A percentile compares a stretch with the other conserved stretches of the same genome.
These are phyloP conservation scores for Lutraria lutraria DNA, from an alignment of 2,888 invertebrate genomes.

Conservation along the genomic window DNA sequence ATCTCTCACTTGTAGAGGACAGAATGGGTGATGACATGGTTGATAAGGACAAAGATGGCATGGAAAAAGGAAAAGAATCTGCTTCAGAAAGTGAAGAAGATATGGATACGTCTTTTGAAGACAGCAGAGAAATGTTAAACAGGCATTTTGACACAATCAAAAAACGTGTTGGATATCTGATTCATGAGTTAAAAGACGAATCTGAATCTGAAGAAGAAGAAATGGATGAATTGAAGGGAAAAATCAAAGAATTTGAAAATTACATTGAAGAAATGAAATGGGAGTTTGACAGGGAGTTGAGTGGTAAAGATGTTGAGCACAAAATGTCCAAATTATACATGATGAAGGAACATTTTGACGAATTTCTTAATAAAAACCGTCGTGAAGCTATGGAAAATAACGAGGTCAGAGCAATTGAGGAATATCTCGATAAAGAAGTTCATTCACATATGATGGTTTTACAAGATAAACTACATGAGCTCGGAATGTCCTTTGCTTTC, in stretches of 20 bases:
- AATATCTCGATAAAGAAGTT: constrained; percentile 18
- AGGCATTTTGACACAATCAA: constrained; percentile 37
- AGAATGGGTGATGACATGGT: neutral
- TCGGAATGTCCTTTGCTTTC: neutral
- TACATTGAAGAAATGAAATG: neutral
- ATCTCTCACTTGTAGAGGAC: too few relatives aligned
- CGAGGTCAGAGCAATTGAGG: constrained; percentile 16
- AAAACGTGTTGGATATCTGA: constrained; percentile 20
- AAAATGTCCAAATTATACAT: constrained; percentile 16
- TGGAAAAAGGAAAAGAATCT: neutral
- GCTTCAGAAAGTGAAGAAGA: too few relatives aligned
- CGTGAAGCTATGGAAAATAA: neutral
- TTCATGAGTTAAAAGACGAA: constrained; percentile 30
- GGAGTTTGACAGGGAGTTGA: constrained; percentile 28
- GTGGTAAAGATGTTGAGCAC: constrained; percentile 35
- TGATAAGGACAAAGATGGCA: neutral
- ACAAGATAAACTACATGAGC: constrained; percentile 20
- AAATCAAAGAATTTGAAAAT: constrained; percentile 27
- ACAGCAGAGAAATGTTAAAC: constrained; percentile 4
- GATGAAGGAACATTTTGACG: constrained; percentile 27
- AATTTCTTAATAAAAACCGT: constrained; percentile 6
- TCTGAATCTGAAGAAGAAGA: neutral
- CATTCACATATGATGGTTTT: constrained; percentile 29
- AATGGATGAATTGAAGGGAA: neutral
- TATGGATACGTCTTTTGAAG: too few relatives aligned